phyloP scores from a whole-genome alignment of 2,888 invertebrate genomes.

The Volucella zonaria region DNA sequence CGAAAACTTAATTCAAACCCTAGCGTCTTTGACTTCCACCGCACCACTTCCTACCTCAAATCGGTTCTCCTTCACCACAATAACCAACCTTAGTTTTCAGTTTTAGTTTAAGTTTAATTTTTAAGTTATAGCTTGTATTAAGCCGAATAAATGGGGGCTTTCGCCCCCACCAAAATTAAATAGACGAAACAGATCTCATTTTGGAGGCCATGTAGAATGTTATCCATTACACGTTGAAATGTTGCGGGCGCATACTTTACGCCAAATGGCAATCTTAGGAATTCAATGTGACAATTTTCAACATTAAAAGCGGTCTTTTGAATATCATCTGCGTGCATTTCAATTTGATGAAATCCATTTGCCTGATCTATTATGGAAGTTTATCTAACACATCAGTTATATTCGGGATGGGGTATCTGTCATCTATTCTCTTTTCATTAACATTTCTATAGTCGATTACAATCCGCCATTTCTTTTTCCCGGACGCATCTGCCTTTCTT shows the following conservation, averaged over 20 bases:
- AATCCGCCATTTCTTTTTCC: slow-evolving; percentile 36
- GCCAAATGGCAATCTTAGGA: slow-evolving; percentile 34
- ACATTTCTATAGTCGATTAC: too few species aligned
- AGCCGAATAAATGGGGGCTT: too few species aligned
- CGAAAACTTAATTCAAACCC: too few species aligned
- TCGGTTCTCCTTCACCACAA: too few species aligned
- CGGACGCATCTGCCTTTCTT: slow-evolving; percentile 27
- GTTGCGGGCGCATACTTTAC: slow-evolving; percentile 45
- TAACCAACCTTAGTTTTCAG: too few species aligned
- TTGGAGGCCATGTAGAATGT: slow-evolving; percentile 25
- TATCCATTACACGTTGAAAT: slow-evolving; percentile 46
- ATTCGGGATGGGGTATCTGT: slow-evolving; percentile 34
- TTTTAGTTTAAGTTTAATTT: too few species aligned
- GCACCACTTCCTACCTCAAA: too few species aligned
- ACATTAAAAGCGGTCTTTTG: slow-evolving; percentile 35
- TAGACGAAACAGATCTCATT: slow-evolving; percentile 34
- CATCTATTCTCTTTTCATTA: too few species aligned
- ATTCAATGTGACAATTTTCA: slow-evolving; percentile 40
- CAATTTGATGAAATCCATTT: slow-evolving; percentile 35
- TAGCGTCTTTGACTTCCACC: too few species aligned
- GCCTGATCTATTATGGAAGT: slow-evolving; percentile 26
- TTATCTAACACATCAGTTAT: slow-evolving; percentile 33
- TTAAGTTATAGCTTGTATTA: too few species aligned
- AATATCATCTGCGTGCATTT: slow-evolving; percentile 27
- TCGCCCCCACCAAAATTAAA: too few species aligned